Evolutionary conservation across 2,888 invertebrate genomes (phyloP).

Genomic region (Drosophila flavopinicola): DNA sequence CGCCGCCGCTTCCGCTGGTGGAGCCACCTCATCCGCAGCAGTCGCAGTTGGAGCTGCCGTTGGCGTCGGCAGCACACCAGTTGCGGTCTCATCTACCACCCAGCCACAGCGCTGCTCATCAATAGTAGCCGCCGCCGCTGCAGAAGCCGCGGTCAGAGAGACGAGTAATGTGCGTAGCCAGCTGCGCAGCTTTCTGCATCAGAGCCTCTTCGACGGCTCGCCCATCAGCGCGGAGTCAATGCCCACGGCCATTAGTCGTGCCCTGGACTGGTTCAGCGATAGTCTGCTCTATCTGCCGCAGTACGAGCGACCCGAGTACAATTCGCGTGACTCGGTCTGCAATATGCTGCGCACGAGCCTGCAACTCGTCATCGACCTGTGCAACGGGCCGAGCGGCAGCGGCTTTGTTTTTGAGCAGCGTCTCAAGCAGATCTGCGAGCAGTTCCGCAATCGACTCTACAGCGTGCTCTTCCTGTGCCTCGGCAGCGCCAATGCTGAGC

Average conservation of each 20-base stretch:
- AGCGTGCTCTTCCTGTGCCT: constrained; percentile 82
- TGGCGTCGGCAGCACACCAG: background rate
- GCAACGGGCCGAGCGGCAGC: constrained; percentile 29
- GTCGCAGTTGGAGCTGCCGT: background rate
- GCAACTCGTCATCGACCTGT: constrained; percentile 76
- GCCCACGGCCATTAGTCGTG: constrained; percentile 74
- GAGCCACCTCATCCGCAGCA: background rate
- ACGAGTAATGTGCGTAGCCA: constrained; percentile 72
- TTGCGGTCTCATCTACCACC: no score
- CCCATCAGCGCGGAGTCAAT: constrained; percentile 79
- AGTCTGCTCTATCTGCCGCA: constrained; percentile 80
- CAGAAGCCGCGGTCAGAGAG: background rate
- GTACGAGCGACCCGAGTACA: constrained; percentile 81
- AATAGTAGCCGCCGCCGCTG: constrained; percentile 3
- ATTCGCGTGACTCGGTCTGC: constrained; percentile 82
- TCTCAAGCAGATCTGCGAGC: constrained; percentile 75
- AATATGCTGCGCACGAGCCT: constrained; percentile 80
- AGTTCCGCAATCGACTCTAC: constrained; percentile 80
- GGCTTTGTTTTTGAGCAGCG: constrained; percentile 77
- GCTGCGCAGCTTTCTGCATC: constrained; percentile 74
- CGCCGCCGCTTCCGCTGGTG: constrained; percentile 3
- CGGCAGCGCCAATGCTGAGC: constrained; percentile 81
- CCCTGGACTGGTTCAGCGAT: constrained; percentile 78
- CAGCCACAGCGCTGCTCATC: background rate
- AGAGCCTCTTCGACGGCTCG: constrained; percentile 75